These are phyloP conservation scores for Danionella dracula DNA, from an alignment of 2,797 vertebrate genomes.

Conservation along the genomic window DNA sequence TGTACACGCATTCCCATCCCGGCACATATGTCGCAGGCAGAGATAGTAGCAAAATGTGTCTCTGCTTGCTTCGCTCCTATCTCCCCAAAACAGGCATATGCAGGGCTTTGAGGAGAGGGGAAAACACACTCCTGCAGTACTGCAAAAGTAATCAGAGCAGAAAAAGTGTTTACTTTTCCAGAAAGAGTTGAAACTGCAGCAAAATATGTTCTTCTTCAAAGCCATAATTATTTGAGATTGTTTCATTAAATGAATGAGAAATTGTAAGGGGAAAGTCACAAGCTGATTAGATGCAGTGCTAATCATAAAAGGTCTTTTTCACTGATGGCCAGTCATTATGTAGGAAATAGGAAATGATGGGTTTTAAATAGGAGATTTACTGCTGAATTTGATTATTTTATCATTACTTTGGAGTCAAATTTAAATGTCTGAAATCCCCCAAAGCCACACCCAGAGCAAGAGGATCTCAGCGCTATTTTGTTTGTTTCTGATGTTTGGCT, in stretches of 20 bases:
- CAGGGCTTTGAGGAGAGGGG: slow-evolving; percentile 47
- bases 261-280: slow-evolving; percentile 37
- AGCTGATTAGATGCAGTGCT: slow-evolving; percentile 45
- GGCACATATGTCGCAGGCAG: slow-evolving; percentile 39
- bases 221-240: not conserved
- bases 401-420: slow-evolving; percentile 31
- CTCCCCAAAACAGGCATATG: slow-evolving; percentile 57
- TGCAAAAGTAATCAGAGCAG: slow-evolving; percentile 13
- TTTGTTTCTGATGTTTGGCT: too few relatives aligned
- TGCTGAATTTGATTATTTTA: slow-evolving; percentile 7
- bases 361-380: too few relatives aligned
- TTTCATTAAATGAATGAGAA: slow-evolving; percentile 52
- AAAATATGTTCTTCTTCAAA: not conserved
- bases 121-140: slow-evolving; percentile 1
- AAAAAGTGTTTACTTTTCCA: slow-evolving; percentile 26
- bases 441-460: slow-evolving; percentile 44
- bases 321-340: slow-evolving; percentile 52
- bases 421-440: slow-evolving; percentile 43
- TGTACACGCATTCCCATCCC: slow-evolving; percentile 32
- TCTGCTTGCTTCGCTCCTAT: slow-evolving; percentile 55
- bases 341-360: too few relatives aligned
- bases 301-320: slow-evolving; percentile 43
- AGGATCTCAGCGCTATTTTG: too few relatives aligned
- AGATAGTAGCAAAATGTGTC: slow-evolving; percentile 61
- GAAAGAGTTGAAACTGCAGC: slow-evolving; percentile 2